phyloP scores from a whole-genome alignment of 2,113 vertebrate species.

The Anguilla rostrata region DNA sequence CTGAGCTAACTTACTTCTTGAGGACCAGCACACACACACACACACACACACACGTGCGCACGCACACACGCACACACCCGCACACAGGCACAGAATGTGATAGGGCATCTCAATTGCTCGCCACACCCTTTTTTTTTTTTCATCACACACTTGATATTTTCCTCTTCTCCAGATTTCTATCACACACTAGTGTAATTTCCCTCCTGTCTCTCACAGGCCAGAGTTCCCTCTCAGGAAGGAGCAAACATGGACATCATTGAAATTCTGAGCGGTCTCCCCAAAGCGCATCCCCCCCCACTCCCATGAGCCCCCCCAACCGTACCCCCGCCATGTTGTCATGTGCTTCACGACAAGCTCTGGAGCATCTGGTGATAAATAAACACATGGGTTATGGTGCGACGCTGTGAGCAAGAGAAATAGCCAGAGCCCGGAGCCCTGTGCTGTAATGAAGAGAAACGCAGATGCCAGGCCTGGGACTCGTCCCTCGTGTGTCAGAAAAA shows the following conservation, averaged over 20 bases:
- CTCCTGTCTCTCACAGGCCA: constrained; percentile 38
- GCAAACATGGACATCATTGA: constrained; percentile 37
- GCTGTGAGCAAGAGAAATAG: not conserved
- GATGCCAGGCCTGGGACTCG: not conserved
- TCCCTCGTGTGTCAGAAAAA: not conserved
- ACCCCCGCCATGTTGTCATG: not conserved
- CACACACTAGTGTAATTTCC: constrained; percentile 36
- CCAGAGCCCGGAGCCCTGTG: not conserved
- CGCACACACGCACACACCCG: too few relatives aligned
- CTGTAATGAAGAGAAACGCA: not conserved
- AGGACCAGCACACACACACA: too few relatives aligned
- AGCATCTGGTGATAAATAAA: not conserved
- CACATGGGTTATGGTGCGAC: not conserved
- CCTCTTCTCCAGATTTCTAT: constrained; percentile 41
- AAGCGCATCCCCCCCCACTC: not conserved
- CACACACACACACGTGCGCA: too few relatives aligned
- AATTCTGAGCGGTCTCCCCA: constrained; percentile 35
- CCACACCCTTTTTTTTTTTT: constrained; percentile 64
- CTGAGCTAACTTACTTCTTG: too few relatives aligned
- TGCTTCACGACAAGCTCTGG: not conserved
- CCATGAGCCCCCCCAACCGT: not conserved
- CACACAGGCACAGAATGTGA: constrained; percentile 43
- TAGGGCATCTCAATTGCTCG: constrained; percentile 55
- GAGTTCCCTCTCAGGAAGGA: not conserved
- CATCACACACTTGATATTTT: constrained; percentile 59